Percentiles rank a stretch among this genome's conserved stretches.
phyloP scores from a whole-genome alignment of 2,113 vertebrate genomes.

The Melanotaenia duboulayi region DNA sequence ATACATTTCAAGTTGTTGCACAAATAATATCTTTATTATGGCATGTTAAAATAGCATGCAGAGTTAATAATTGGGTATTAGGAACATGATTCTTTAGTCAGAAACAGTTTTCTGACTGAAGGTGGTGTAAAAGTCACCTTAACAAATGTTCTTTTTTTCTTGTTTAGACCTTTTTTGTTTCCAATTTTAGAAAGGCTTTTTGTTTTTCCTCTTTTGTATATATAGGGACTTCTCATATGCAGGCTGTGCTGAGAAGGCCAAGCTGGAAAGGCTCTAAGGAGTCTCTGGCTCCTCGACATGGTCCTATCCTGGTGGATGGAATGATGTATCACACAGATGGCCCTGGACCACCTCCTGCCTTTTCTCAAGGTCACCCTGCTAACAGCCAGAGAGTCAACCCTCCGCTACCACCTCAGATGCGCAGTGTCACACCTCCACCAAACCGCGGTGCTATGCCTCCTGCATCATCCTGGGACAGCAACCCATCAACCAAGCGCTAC shows the following conservation, averaged over 20 bases:
- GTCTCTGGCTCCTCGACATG: slow-evolving; percentile 90
- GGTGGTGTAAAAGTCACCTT: too few species aligned
- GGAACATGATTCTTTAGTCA: too few species aligned
- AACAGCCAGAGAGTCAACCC: slow-evolving; percentile 90
- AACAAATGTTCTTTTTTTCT: too few species aligned
- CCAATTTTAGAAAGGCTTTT: not conserved
- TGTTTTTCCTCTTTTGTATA: not conserved
- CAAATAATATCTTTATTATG: too few species aligned
- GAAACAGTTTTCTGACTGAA: too few species aligned
- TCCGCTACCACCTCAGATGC: slow-evolving; percentile 89
- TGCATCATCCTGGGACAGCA: slow-evolving; percentile 90
- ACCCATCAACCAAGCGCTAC: slow-evolving; percentile 91
- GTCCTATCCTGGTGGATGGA: slow-evolving; percentile 86
- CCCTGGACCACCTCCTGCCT: slow-evolving; percentile 86
- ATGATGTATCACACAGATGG: slow-evolving; percentile 90
- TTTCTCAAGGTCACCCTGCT: slow-evolving; percentile 86
- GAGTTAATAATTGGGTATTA: too few species aligned
- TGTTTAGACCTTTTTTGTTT: too few species aligned
- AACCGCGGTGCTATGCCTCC: slow-evolving; percentile 88
- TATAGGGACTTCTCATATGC: slow-evolving; percentile 82
- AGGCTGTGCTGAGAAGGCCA: slow-evolving; percentile 88
- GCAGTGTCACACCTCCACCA: slow-evolving; percentile 93
- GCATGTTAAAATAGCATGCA: too few species aligned
- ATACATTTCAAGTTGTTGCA: too few species aligned
- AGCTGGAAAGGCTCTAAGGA: slow-evolving; percentile 99